These are phyloP conservation scores for Elysia crispata DNA, from an alignment of 2,888 invertebrate species.

Conservation along the genomic window DNA sequence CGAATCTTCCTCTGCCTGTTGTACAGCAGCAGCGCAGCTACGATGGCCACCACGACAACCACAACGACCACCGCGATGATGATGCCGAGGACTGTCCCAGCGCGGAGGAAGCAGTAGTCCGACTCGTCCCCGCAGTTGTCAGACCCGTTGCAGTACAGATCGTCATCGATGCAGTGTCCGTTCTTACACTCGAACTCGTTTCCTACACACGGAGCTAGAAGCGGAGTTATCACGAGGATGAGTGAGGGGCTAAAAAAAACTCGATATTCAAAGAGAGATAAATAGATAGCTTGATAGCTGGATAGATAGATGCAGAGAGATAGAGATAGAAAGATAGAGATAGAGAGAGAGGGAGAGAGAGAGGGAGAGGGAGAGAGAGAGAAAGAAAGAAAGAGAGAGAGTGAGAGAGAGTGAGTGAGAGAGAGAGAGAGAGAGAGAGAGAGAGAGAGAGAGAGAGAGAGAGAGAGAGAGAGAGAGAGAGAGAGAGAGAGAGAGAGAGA, in stretches of 20 bases:
- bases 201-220: conserved; percentile 49
- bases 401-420: neutral
- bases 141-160: conserved; percentile 53
- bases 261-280: conserved; percentile 9
- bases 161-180: conserved; percentile 51
- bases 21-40: conserved; percentile 46
- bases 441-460: no score
- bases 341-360: neutral
- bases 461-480: no score
- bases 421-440: neutral
- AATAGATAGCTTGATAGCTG: no score
- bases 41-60: conserved; percentile 46
- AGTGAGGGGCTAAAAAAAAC: conserved; percentile 1
- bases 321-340: conserved; percentile 1
- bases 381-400: neutral
- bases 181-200: conserved; percentile 52
- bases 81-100: conserved; percentile 47
- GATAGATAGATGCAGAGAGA: neutral
- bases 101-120: conserved; percentile 51
- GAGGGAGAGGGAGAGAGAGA: neutral
- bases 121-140: conserved; percentile 56
- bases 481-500: no score
- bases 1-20: conserved; percentile 49
- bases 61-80: conserved; percentile 46
- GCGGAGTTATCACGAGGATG: neutral